phyloP scores from a whole-genome alignment of 1,140 invertebrate species.

The Geopemphigus sp. region DNA sequence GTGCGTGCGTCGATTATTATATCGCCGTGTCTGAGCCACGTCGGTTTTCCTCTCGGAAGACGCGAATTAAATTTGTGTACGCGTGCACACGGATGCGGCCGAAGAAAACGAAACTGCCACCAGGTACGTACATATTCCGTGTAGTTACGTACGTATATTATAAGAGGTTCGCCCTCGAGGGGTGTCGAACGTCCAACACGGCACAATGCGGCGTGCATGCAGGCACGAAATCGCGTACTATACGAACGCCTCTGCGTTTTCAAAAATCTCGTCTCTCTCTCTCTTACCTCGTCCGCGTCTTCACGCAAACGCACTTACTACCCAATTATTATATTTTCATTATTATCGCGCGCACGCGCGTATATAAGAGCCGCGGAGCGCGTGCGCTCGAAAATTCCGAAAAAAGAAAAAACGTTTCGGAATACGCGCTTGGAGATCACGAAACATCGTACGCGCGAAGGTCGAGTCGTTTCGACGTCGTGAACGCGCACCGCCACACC shows the following conservation, averaged over 20 bases:
- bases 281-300: not conserved
- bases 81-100: no score
- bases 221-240: not conserved
- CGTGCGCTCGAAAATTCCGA: not conserved
- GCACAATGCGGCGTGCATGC: no score
- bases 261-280: no score
- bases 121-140: not conserved
- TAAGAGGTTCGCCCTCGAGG: not conserved
- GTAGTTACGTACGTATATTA: not conserved
- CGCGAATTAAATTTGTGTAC: constrained; percentile 6
- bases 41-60: not conserved
- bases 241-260: not conserved
- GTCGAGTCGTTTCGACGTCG: not conserved
- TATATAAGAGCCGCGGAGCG: no score
- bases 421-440: not conserved
- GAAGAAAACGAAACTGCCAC: constrained; percentile 4
- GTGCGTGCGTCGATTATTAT: constrained; percentile 9
- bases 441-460: not conserved
- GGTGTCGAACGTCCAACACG: not conserved
- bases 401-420: not conserved
- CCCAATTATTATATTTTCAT: not conserved
- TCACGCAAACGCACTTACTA: not conserved
- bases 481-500: not conserved
- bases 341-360: not conserved
- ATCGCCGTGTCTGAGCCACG: not conserved